Conservation (phyloP, 2,113 vertebrate species). For the Pseudopodoces humilis region DNA sequence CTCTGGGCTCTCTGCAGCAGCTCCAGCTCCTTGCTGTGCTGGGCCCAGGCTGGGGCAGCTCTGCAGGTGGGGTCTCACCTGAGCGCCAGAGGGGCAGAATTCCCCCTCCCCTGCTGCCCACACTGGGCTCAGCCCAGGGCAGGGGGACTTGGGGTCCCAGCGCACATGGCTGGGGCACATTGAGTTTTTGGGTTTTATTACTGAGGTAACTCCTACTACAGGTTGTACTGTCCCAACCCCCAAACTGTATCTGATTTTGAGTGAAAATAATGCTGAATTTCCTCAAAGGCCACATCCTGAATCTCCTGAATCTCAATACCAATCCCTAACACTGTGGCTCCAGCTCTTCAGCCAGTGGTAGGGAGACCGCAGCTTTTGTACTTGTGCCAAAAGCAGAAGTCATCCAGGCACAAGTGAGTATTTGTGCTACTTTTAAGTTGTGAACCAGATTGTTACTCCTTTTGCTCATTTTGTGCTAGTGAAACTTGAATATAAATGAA, state of each 20-base stretch:
- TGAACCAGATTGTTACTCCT: background rate
- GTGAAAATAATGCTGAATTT: background rate
- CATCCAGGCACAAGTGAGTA: background rate
- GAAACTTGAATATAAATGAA: background rate
- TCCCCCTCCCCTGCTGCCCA: background rate
- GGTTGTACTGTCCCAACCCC: background rate
- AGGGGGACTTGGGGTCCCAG: background rate
- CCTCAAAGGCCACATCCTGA: background rate
- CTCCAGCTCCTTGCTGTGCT: background rate
- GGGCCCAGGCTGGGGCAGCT: background rate
- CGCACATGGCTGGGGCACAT: fast-evolving
- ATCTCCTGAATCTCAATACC: background rate
- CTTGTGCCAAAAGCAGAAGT: background rate
- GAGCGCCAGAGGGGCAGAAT: background rate
- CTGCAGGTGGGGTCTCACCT: background rate
- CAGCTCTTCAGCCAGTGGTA: background rate
- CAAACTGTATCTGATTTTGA: background rate
- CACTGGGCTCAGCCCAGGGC: background rate
- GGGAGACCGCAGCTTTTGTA: background rate
- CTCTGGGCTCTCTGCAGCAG: too few species aligned
- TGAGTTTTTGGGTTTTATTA: background rate
- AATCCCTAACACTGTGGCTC: background rate
- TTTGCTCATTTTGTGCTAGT: background rate
- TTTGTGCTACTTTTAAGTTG: background rate
- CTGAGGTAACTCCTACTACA: background rate